phyloP scores from a whole-genome alignment of 2,888 invertebrate genomes.

The Deilephila porcellus region DNA sequence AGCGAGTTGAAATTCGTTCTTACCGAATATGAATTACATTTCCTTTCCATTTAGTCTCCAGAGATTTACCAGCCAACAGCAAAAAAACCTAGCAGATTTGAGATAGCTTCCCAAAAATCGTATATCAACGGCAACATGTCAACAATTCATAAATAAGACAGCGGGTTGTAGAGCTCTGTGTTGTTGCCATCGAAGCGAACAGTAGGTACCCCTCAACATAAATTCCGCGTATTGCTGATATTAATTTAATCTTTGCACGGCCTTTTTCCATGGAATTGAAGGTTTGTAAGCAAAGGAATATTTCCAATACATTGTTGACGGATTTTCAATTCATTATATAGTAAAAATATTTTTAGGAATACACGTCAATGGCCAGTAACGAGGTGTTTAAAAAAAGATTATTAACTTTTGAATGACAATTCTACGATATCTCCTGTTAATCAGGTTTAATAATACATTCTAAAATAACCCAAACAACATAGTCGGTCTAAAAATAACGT shows the following conservation, averaged over 20 bases:
- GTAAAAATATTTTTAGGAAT: no score
- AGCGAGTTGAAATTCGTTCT: background rate
- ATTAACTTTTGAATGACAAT: no score
- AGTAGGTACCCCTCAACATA: conserved; percentile 44
- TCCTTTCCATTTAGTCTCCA: background rate
- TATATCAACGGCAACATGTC: conserved; percentile 60
- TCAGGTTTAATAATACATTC: no score
- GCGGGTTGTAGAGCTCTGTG: conserved; percentile 48
- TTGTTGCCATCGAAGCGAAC: conserved; percentile 55
- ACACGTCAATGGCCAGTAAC: no score
- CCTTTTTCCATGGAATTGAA: background rate
- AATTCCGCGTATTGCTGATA: conserved; percentile 41
- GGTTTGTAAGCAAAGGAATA: background rate
- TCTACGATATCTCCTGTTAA: no score
- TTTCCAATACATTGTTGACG: background rate
- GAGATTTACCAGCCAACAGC: background rate
- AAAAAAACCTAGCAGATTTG: conserved; percentile 11
- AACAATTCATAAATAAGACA: conserved; percentile 73
- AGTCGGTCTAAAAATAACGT: no score
- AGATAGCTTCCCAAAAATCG: conserved; percentile 35
- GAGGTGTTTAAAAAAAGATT: no score
- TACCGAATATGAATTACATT: background rate
- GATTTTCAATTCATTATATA: no score
- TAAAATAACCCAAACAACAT: no score
- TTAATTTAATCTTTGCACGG: background rate